A percentile compares a stretch with the other conserved stretches of the same genome.
These are phyloP conservation scores for Xestoiulus laeticollis DNA, from an alignment of 2,888 invertebrate genomes.

Conservation along the genomic window DNA sequence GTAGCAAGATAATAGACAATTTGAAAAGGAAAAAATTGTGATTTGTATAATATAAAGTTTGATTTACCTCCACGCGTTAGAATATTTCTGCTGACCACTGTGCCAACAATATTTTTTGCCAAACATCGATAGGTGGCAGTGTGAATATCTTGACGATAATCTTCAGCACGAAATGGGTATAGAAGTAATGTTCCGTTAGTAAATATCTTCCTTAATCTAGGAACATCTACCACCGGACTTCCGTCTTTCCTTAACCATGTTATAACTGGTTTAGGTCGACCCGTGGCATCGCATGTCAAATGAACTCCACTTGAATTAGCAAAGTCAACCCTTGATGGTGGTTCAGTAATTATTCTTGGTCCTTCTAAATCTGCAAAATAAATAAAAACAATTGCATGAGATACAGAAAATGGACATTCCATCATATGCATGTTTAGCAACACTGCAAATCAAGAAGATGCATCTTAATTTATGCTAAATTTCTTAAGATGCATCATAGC, in stretches of 20 bases:
- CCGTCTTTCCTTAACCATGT: constrained; percentile 94
- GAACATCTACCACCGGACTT: constrained; percentile 88
- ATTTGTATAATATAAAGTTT: no score
- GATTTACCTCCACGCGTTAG: constrained; percentile 61
- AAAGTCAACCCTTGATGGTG: constrained; percentile 89
- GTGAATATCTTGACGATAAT: constrained; percentile 60
- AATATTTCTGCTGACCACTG: constrained; percentile 60
- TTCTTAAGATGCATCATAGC: no score
- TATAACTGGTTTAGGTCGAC: constrained; percentile 88
- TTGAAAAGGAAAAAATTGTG: no score
- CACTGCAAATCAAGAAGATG: no score
- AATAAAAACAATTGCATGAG: background rate
- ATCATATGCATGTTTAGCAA: no score
- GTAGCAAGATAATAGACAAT: no score
- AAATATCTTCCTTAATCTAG: constrained; percentile 81
- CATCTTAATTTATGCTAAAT: no score
- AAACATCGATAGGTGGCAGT: constrained; percentile 61
- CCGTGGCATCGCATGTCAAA: constrained; percentile 92
- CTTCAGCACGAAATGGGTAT: constrained; percentile 60
- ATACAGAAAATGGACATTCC: no score
- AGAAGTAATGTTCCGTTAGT: constrained; percentile 57
- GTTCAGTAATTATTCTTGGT: constrained; percentile 91
- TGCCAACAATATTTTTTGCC: constrained; percentile 61
- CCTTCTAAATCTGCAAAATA: constrained; percentile 66
- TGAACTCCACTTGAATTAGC: constrained; percentile 93